A percentile compares a stretch with the other conserved stretches of the same genome.
Conservation (phyloP, 2,797 vertebrate genomes). For the Pristis pectinata region DNA sequence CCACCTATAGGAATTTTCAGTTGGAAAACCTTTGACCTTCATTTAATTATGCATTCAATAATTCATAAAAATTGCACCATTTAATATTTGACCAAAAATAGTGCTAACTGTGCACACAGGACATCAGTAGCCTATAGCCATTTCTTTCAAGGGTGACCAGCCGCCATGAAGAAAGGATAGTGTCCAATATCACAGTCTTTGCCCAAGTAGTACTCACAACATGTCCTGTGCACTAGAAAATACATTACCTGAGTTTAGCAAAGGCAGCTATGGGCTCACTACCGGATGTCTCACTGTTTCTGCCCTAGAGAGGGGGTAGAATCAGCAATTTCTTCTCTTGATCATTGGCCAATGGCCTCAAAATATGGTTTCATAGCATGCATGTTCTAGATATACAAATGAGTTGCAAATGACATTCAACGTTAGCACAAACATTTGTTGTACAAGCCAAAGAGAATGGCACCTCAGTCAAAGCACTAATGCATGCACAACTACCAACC, state of each 20-base stretch:
- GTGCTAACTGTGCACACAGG: not conserved
- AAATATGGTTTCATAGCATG: too few species aligned
- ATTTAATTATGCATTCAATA: constrained; percentile 22
- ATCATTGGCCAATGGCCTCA: not conserved
- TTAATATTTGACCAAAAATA: not conserved
- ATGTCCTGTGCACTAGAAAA: not conserved
- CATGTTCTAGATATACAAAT: too few species aligned
- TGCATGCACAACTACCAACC: too few species aligned
- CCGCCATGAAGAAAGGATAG: not conserved
- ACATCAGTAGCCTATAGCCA: not conserved
- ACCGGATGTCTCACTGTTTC: not conserved
- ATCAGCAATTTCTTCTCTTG: not conserved
- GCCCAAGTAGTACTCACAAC: not conserved
- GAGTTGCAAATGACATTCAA: too few species aligned
- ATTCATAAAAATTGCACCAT: not conserved
- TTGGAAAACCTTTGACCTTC: not conserved
- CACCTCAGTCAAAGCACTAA: too few species aligned
- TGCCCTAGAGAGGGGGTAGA: not conserved
- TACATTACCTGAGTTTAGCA: not conserved
- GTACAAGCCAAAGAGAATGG: too few species aligned
- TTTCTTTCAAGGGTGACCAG: not conserved
- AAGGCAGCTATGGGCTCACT: not conserved
- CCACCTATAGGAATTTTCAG: not conserved
- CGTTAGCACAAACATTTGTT: too few species aligned
- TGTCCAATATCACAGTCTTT: not conserved